Percentiles rank a stretch among this genome's conserved stretches.
Evolutionary conservation across 1,140 invertebrate genomes (phyloP).

Genomic region (Hormaphis cornu): DNA sequence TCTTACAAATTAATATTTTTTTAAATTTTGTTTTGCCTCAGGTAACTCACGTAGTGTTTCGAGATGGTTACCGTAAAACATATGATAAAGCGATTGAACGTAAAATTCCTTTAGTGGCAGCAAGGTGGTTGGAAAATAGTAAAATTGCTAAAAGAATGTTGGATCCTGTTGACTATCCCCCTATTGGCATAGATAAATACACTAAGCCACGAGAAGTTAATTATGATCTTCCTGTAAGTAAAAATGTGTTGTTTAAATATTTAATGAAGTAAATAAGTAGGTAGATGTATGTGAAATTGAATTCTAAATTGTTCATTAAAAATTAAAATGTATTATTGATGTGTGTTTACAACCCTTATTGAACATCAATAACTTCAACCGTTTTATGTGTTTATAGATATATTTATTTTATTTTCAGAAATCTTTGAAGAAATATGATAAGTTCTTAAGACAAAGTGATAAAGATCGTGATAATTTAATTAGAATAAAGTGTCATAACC

Average conservation of each 20-base stretch:
- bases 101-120: conserved; percentile 10
- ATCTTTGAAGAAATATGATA: not conserved
- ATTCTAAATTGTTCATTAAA: too few species aligned
- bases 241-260: not conserved
- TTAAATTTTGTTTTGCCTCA: not conserved
- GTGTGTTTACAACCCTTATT: too few species aligned
- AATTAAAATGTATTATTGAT: too few species aligned
- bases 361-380: too few species aligned
- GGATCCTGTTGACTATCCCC: not conserved
- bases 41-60: conserved; percentile 19
- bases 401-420: not conserved
- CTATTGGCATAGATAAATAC: not conserved
- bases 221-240: not conserved
- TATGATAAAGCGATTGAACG: not conserved
- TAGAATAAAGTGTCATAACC: not conserved
- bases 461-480: not conserved
- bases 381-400: too few species aligned
- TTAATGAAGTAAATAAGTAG: not conserved
- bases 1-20: not conserved
- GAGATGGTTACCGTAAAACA: conserved; percentile 5
- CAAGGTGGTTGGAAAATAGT: conserved; percentile 9
- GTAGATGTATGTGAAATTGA: not conserved
- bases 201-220: not conserved
- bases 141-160: conserved; percentile 4
- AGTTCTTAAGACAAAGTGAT: conserved; percentile 27